phyloP scores from a whole-genome alignment of 2,113 vertebrate species.

The Erythrocebus patas region DNA sequence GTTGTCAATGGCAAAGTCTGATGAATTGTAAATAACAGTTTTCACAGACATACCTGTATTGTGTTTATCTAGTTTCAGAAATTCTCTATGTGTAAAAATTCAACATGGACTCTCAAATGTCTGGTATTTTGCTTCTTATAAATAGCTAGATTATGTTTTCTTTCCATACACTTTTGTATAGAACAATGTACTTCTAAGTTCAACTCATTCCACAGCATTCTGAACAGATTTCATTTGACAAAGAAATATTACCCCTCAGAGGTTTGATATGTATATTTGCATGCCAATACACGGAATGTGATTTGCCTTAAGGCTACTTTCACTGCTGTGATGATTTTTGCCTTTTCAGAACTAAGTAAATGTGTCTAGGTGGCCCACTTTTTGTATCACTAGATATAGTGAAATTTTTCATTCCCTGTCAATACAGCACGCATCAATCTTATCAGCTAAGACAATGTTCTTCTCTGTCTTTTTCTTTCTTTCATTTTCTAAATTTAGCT shows the following conservation, averaged over 20 bases:
- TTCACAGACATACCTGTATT: neutral
- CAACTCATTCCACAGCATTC: neutral
- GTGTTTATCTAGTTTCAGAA: neutral
- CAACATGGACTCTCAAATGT: neutral
- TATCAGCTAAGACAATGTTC: slow-evolving; percentile 21
- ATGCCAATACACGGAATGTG: slow-evolving; percentile 15
- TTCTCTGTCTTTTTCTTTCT: neutral
- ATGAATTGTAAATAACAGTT: slow-evolving; percentile 21
- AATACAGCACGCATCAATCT: neutral
- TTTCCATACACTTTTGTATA: neutral
- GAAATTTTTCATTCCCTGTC: neutral
- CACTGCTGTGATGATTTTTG: neutral
- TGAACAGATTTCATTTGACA: slow-evolving; percentile 37
- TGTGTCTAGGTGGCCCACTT: neutral
- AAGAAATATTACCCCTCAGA: neutral
- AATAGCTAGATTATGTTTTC: slow-evolving; percentile 7
- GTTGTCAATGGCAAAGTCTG: neutral
- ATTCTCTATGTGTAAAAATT: slow-evolving; percentile 23
- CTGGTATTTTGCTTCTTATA: slow-evolving; percentile 22
- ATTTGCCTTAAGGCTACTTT: slow-evolving; percentile 25
- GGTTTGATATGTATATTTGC: slow-evolving; percentile 1
- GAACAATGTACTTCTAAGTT: neutral
- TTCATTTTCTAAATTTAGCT: slow-evolving; percentile 39
- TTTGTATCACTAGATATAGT: slow-evolving; percentile 14
- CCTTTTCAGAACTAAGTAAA: slow-evolving; percentile 23